Conservation (phyloP, 2,113 vertebrate genomes). For the Athene noctua region DNA sequence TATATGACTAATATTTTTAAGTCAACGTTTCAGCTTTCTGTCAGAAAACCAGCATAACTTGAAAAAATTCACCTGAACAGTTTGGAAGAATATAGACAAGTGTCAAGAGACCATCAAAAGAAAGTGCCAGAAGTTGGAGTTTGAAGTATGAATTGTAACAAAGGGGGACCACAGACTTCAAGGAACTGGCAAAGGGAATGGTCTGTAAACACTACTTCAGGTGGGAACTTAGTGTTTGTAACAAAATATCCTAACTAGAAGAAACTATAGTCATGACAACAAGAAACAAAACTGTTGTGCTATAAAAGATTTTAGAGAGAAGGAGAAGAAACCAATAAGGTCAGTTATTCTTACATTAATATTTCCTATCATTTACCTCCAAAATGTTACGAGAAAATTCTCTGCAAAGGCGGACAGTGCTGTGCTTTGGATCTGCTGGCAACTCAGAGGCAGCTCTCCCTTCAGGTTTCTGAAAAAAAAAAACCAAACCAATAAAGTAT, state of each 20-base stretch:
- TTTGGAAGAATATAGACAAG: background rate
- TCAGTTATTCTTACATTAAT: background rate
- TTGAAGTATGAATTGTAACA: background rate
- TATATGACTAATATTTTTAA: background rate
- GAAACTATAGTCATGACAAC: fast-evolving
- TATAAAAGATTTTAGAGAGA: background rate
- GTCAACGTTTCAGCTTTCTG: background rate
- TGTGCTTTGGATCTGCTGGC: background rate
- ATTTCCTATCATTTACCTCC: background rate
- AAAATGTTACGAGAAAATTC: background rate
- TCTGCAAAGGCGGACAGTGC: background rate
- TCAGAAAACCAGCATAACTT: background rate
- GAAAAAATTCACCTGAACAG: background rate
- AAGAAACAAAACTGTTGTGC: background rate
- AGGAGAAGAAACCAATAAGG: background rate
- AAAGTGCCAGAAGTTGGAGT: background rate
- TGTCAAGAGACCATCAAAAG: background rate
- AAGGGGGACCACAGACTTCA: background rate
- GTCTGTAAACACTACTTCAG: background rate
- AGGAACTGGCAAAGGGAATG: background rate
- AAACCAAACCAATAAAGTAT: background rate
- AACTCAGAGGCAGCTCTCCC: background rate
- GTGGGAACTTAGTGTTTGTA: background rate
- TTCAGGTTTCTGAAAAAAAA: background rate
- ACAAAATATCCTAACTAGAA: background rate